A percentile compares a stretch with the other conserved stretches of the same genome.
These are phyloP conservation scores for Corydoras maculifer DNA, from an alignment of 2,113 vertebrate species.

Conservation along the genomic window DNA sequence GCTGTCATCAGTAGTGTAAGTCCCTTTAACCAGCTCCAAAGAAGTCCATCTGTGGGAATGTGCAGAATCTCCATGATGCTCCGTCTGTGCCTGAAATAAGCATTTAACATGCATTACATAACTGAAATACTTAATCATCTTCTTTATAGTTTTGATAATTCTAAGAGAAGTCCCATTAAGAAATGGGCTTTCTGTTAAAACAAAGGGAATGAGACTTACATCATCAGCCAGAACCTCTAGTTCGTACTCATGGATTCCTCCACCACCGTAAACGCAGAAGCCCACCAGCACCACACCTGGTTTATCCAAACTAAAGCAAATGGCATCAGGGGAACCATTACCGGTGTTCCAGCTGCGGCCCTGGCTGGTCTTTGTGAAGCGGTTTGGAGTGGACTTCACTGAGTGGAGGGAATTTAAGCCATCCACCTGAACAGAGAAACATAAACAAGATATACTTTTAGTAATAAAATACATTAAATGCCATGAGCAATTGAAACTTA, in stretches of 20 bases:
- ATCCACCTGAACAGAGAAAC: slow-evolving; percentile 69
- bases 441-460: no score
- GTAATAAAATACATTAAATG: no score
- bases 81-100: slow-evolving; percentile 73
- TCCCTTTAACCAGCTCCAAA: slow-evolving; percentile 92
- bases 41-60: slow-evolving; percentile 98
- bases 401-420: slow-evolving; percentile 92
- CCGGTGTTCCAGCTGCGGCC: slow-evolving; percentile 98
- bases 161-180: no score
- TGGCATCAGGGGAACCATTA: slow-evolving; percentile 95
- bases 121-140: neutral
- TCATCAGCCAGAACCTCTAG: slow-evolving; percentile 94
- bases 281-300: slow-evolving; percentile 91
- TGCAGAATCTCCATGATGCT: slow-evolving; percentile 87
- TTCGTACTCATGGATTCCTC: slow-evolving; percentile 97
- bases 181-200: no score
- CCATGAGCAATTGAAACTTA: no score
- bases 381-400: slow-evolving; percentile 89
- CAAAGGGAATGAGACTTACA: slow-evolving; percentile 63
- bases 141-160: neutral
- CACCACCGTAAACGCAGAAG: slow-evolving; percentile 95
- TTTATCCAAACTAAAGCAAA: slow-evolving; percentile 94
- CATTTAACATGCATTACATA: neutral
- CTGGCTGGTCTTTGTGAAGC: slow-evolving; percentile 97
- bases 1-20: slow-evolving; percentile 95